Evolutionary conservation across 2,797 vertebrate genomes (phyloP), one percentile per base, ranked within the genome.

Genomic region (Falco rusticolus): DNA sequence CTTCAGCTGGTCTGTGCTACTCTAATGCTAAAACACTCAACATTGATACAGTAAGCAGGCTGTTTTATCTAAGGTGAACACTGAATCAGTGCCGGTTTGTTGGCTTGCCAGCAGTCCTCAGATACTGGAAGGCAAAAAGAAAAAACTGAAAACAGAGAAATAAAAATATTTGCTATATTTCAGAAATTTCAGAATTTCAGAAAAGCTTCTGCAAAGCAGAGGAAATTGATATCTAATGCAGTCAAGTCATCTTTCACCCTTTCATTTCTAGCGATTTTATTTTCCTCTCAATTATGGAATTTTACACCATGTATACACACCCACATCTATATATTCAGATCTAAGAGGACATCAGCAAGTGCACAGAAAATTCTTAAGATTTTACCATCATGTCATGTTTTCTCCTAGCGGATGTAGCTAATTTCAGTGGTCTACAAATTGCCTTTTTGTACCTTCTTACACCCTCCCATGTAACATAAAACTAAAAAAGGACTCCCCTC

Each of bases 161-260:
- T 90, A 87, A 91, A 94, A 89, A 53, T 72, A 93, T 82, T 87
- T 84, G 84, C 31, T 87, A 41, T 70, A 66, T 87, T 88, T 91
- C 60, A 78, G 34, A 95, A 83, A 64, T 41, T 15, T 41, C 41
- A 41, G 18, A 93, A 66, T 87, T 88, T 91, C 60, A 78, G 34
- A 95, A 83, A 64, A 70, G 41, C 48, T 93, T 91, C 66, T 96
- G 51, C 66, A 86, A 97, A 96, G 84, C n/a, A 31, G 21, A 89
- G n/a, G 12, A 78, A 84, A 84, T 82, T 28, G 20, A 54, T 79
- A 90, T 66, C 66, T 78, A 91, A 56, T 41, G 75, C 37, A 76
- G 50, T 57, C 2, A 1, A 90, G 20, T 64, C 0, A 57, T 74
- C 59, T 85, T 56, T 43, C 53, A 90, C 1, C 14, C n/a, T 80